phyloP scores from a whole-genome alignment of 2,888 invertebrate species.

The Drosophila mulleri region DNA sequence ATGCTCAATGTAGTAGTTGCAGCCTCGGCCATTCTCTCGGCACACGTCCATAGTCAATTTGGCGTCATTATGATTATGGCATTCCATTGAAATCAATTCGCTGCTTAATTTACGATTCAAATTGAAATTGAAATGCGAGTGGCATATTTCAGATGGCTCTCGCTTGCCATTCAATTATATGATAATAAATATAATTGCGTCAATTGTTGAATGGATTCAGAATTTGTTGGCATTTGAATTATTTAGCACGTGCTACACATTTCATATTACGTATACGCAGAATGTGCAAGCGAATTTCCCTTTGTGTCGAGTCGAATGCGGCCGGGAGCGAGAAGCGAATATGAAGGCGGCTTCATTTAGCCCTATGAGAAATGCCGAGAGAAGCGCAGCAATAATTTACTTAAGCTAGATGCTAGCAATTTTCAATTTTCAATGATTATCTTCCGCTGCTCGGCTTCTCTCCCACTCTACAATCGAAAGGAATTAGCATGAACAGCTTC shows the following conservation, averaged over 20 bases:
- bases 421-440: too few species aligned
- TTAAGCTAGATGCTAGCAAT: too few species aligned
- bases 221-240: constrained; percentile 12
- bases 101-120: constrained; percentile 3
- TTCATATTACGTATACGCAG: constrained; percentile 13
- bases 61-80: constrained; percentile 2
- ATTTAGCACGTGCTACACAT: background rate
- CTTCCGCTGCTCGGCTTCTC: too few species aligned
- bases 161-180: background rate
- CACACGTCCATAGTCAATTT: background rate
- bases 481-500: too few species aligned
- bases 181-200: constrained; percentile 10
- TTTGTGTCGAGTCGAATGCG: too few species aligned
- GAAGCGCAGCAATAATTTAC: too few species aligned
- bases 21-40: background rate
- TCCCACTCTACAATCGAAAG: too few species aligned
- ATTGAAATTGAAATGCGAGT: constrained; percentile 23
- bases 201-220: constrained; percentile 15
- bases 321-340: too few species aligned
- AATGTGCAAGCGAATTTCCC: too few species aligned
- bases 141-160: constrained; percentile 8
- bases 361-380: too few species aligned
- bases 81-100: constrained; percentile 11
- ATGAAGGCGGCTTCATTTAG: too few species aligned
- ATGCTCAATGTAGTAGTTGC: background rate